Evolutionary conservation across 2,113 vertebrate species (phyloP), one percentile per base, ranked within the genome.

Genomic region (Apteryx owenii): DNA sequence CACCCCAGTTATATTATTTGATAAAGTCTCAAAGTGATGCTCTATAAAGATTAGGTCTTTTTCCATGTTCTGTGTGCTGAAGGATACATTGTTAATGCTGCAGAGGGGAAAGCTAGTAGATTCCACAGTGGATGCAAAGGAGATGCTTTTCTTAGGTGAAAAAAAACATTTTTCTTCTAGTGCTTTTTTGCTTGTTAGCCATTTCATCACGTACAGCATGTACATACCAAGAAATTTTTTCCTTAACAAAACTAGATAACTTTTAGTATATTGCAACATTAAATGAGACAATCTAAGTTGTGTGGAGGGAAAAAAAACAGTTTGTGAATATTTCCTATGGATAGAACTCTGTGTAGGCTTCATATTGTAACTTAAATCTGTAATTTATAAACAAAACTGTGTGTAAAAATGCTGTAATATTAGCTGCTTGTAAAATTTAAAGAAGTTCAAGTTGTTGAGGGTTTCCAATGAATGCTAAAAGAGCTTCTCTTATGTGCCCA

Each of bases 391-490:
- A 94, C 83, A 97, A 97, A 96, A 73, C 29, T 96, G 97, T 98
- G 92, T 98, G 97, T 98, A 99, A 97, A 98, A 98, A 98, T 98
- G 98, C 98, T 99, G 98, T 99, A 98, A 98, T 98, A 98, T 98
- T 99, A 97, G 97, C 98, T 99, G 98, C 98, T 99, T 99, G 98
- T 99, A 98, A 99, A 97, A 98, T 98, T 97, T 98, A 97, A 98
- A 96, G 87, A 97, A 97, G 95, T 97, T 97, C 94, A 92, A 94
- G 94, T 93, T 96, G 83, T 98, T 98, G 97, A 98, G 98, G 97
- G 86, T 98, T 99, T 95, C 97, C 97, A 97, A 97, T 98, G 96
- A 98, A 97, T 98, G 97, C 98, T 98, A 98, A 98, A 97, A 98
- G 94, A 98, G 97, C 97, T 98, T 98, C 98, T 98, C 98, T 98